A percentile compares a stretch with the other conserved stretches of the same genome.
phyloP scores from a whole-genome alignment of 2,797 vertebrate species.

The Lacerta bilineata region DNA sequence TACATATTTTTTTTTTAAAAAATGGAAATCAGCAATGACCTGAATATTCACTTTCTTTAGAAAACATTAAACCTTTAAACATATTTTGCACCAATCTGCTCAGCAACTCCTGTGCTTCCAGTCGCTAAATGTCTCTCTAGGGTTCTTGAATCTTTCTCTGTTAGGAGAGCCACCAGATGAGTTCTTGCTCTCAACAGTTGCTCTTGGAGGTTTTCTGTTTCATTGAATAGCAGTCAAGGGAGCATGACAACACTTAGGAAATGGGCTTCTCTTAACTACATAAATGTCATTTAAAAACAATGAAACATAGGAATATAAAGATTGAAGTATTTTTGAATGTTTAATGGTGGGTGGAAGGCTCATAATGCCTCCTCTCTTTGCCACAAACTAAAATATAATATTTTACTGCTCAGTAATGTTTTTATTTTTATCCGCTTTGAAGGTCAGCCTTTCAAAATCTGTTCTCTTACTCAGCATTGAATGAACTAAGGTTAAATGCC shows the following conservation, averaged over 20 bases:
- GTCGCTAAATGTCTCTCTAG: neutral
- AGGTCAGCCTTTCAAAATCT: neutral
- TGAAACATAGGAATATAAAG: constrained; percentile 20
- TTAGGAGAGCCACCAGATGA: neutral
- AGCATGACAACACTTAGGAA: neutral
- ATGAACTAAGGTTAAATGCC: neutral
- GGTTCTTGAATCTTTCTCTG: neutral
- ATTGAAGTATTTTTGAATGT: constrained; percentile 19
- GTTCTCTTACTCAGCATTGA: neutral
- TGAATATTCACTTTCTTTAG: constrained; percentile 36
- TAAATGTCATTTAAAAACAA: constrained; percentile 10
- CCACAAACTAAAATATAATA: neutral
- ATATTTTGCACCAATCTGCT: constrained; percentile 14
- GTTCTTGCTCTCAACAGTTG: neutral
- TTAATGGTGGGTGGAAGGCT: neutral
- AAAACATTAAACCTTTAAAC: neutral
- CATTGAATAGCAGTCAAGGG: constrained; percentile 12
- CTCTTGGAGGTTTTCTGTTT: neutral
- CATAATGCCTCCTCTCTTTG: neutral
- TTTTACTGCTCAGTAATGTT: neutral
- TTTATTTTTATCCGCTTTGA: constrained; percentile 22
- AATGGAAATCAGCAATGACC: constrained; percentile 31
- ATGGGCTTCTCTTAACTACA: constrained; percentile 36
- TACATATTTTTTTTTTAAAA: neutral
- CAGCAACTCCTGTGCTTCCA: constrained; percentile 17